Conservation (phyloP, 2,888 invertebrate genomes). For the Caenorhabditis japonica region DNA sequence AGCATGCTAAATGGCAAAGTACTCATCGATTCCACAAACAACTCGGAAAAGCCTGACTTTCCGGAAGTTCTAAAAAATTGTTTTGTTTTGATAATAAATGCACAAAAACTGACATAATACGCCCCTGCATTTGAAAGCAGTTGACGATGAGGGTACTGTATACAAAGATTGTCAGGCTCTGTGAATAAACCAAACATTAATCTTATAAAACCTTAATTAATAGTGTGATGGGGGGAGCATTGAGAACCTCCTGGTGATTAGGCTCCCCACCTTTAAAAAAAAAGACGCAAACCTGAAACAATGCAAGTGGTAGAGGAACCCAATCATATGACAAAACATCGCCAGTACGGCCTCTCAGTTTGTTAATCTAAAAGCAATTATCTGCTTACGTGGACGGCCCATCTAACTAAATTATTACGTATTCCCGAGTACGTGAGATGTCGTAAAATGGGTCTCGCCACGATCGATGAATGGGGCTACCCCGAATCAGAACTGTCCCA, state of each 20-base stretch:
- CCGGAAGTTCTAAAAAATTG: conserved; percentile 11
- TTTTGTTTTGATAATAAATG: background rate
- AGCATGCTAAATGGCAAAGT: conserved; percentile 40
- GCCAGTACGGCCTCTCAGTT: conserved; percentile 45
- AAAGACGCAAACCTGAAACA: too few species aligned
- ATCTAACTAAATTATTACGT: too few species aligned
- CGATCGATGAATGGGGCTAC: too few species aligned
- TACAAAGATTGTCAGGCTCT: conserved; percentile 36
- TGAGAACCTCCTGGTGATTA: too few species aligned
- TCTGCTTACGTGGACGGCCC: too few species aligned
- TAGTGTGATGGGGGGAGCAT: too few species aligned
- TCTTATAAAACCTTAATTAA: too few species aligned
- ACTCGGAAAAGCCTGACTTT: conserved; percentile 24
- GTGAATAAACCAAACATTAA: too few species aligned
- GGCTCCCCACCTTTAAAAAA: too few species aligned
- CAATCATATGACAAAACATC: conserved; percentile 61
- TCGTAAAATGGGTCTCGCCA: too few species aligned
- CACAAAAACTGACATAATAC: conserved; percentile 30
- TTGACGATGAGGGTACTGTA: conserved; percentile 45
- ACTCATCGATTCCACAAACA: conserved; percentile 41
- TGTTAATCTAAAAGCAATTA: conserved; percentile 43
- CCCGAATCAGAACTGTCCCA: too few species aligned
- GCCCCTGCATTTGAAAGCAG: conserved; percentile 37
- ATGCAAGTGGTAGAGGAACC: conserved; percentile 63
- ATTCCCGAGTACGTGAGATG: too few species aligned